Evolutionary conservation across 2,888 invertebrate genomes (phyloP).

Genomic region (Drosophila infuscata): DNA sequence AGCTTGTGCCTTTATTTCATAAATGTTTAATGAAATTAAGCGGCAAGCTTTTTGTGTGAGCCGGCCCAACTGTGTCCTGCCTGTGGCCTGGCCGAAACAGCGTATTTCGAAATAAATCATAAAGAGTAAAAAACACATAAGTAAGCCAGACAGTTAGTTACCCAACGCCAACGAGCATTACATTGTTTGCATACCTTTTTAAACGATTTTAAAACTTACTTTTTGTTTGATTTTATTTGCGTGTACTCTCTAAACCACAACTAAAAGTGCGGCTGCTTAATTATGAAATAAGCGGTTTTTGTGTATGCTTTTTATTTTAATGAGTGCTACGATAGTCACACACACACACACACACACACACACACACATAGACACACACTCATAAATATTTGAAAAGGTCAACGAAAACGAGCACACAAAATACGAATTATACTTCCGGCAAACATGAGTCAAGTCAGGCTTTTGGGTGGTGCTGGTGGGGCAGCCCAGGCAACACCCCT

Average conservation of each 20-base stretch:
- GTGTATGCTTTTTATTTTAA: constrained; percentile 64
- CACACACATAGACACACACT: neutral
- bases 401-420: constrained; percentile 40
- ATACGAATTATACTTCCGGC: constrained; percentile 56
- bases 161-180: constrained; percentile 38
- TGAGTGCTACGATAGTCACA: constrained; percentile 53
- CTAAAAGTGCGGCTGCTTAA: constrained; percentile 75
- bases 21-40: constrained; percentile 81
- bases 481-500: constrained; percentile 53
- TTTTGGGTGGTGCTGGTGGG: neutral
- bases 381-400: constrained; percentile 28
- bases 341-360: neutral
- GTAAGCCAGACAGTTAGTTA: constrained; percentile 61
- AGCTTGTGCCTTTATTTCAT: constrained; percentile 78
- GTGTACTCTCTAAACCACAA: constrained; percentile 59
- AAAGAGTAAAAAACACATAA: constrained; percentile 71
- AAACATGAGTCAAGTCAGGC: constrained; percentile 38
- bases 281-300: constrained; percentile 73
- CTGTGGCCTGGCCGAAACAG: constrained; percentile 44
- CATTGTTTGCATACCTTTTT: constrained; percentile 78
- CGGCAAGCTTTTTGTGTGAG: constrained; percentile 77
- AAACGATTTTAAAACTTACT: constrained; percentile 67
- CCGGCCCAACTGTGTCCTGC: constrained; percentile 36
- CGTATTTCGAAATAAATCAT: constrained; percentile 71
- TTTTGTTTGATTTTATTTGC: constrained; percentile 32